These are phyloP conservation scores for Aurelia sp. DNA, from an alignment of 30 jellyfish, hydroid and myxozoan genomes.

Conservation along the genomic window DNA sequence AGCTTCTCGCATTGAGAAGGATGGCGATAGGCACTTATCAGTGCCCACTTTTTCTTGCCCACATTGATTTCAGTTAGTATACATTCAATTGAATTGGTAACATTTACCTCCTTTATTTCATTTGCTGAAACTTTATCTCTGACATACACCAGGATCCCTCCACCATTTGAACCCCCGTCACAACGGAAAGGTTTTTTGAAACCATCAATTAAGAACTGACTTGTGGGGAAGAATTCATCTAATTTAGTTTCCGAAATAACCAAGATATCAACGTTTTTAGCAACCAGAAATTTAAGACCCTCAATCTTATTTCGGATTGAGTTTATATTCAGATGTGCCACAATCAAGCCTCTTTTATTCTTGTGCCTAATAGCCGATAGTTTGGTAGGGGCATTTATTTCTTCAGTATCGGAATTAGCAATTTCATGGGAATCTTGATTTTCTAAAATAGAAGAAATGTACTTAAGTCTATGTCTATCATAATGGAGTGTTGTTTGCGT, in stretches of 20 bases:
- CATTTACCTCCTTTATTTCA: background rate
- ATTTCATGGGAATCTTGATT: slow-evolving; percentile 1
- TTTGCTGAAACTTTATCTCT: slow-evolving; percentile 9
- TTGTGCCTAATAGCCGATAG: background rate
- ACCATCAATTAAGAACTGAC: slow-evolving; percentile 17
- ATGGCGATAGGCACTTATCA: background rate
- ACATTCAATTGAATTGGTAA: background rate
- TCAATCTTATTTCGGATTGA: slow-evolving; percentile 17
- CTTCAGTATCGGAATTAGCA: slow-evolving; percentile 5
- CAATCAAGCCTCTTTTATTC: background rate
- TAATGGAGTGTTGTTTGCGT: too few relatives aligned
- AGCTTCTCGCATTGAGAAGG: background rate
- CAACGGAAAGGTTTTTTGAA: background rate
- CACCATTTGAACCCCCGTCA: background rate
- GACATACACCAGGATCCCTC: background rate
- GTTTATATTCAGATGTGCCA: slow-evolving; percentile 22
- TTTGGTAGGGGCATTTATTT: background rate
- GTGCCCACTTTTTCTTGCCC: slow-evolving; percentile 13
- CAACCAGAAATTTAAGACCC: background rate
- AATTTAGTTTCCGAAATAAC: background rate
- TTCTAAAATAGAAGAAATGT: background rate
- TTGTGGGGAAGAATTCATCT: slow-evolving; percentile 11
- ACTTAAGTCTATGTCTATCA: background rate
- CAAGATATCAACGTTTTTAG: background rate
- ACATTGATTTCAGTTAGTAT: background rate